Base-by-base conservation (phyloP, 2,888 invertebrate genomes). In the Nemapogon koenigi region DNA sequence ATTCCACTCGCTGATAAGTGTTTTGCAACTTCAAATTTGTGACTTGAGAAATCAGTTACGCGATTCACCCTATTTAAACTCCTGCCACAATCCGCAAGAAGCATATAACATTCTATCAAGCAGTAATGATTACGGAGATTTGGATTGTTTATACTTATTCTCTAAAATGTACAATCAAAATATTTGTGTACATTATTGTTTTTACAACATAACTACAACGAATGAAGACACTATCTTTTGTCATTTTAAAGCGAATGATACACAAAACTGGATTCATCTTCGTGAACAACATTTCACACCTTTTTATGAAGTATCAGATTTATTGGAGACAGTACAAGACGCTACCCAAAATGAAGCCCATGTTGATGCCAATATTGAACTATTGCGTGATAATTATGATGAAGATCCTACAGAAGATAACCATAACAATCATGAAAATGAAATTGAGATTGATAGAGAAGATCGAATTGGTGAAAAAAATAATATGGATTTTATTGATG, bases 101-200 rank as follows among this genome's bases (percentile, higher is more conserved):
- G 51, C 50, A 47, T 51, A 50, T 47, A 52, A 50, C 35, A 55
- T 55, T 41, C 50, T 53, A 36, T 51, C 50, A 49, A 53, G 51
- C 41, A 48, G 29, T 39, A 50, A 50, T 49, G 48, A 50, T 2
- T 53, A 46, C 40, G 55, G 55, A 52, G 52, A 53, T 51, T 51
- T 57, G 51, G 46, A 54, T 52, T 52, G 51, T 51, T 50, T 55
- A 38, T 53, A 53, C 44, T 49, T 56, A 41, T 54, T 55, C 32
- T 32, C 55, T 46, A 57, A 53, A 52, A 50, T 47, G 16, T 54
- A 53, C 52, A 50, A 49, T 54, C 52, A 55, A 56, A 55, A 57
- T 51, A 35, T 57, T 52, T 56, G 53, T 50, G 55, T 56, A 36
- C 54, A 56, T 55, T 53, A 51, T 42, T 37, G 31, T 35, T 51